Percentiles rank a stretch among this genome's conserved stretches.
Conservation (phyloP, 2,797 vertebrate species). For the Delichon dasypus region DNA sequence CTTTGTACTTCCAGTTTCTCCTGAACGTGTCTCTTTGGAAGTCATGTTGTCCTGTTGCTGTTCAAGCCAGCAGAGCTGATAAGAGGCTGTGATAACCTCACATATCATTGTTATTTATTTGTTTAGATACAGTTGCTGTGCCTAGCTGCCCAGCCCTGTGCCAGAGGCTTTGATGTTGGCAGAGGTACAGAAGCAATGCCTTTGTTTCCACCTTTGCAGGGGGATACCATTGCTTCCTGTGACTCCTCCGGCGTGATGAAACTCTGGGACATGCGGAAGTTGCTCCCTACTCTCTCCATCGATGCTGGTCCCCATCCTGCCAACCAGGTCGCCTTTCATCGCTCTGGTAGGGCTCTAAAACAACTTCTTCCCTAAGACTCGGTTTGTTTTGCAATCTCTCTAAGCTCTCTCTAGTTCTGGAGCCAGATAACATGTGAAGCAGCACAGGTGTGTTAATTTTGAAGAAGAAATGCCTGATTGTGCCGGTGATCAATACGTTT, state of each 20-base stretch:
- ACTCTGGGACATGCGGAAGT: conserved; percentile 83
- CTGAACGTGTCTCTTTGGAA: neutral
- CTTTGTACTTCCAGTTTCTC: neutral
- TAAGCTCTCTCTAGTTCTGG: neutral
- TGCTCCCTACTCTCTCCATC: conserved; percentile 54
- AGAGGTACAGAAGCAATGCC: neutral
- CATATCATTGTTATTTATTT: neutral
- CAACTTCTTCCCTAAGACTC: neutral
- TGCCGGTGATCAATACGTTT: neutral
- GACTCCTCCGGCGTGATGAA: conserved; percentile 77
- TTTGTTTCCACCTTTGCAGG: conserved; percentile 39
- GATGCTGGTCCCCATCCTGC: conserved; percentile 78
- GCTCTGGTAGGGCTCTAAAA: conserved; percentile 69
- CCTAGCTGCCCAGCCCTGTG: neutral
- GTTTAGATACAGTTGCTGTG: neutral
- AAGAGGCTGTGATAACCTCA: neutral
- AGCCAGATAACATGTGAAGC: neutral
- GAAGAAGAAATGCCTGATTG: neutral
- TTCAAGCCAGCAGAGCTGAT: neutral
- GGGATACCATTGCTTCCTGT: conserved; percentile 80
- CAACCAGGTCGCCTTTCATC: conserved; percentile 83
- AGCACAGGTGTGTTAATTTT: neutral
- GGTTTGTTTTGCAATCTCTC: neutral
- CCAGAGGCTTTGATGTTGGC: neutral
- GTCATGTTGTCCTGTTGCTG: neutral